A percentile compares a stretch with the other conserved stretches of the same genome.
Evolutionary conservation across 35 echinoderm and acorn worm genomes (phyloP).

Genomic region (Heliocidaris tuberculata): DNA sequence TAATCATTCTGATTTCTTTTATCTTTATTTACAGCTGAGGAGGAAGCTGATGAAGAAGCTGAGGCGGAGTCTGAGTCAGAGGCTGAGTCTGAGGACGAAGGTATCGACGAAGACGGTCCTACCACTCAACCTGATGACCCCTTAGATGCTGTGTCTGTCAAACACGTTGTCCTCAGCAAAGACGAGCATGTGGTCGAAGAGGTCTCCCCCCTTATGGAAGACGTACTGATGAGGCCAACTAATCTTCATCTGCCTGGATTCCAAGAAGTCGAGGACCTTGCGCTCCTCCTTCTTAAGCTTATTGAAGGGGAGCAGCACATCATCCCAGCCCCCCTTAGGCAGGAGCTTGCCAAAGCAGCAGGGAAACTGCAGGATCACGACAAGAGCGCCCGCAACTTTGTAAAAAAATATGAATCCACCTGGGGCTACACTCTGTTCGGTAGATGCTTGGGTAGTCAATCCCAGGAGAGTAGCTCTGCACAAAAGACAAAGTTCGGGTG

Average conservation of each 20-base stretch:
- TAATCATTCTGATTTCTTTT: neutral
- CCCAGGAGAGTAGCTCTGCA: constrained; percentile 42
- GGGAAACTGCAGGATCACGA: constrained; percentile 57
- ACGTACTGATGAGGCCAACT: constrained; percentile 47
- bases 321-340: constrained; percentile 38
- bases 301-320: constrained; percentile 49
- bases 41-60: constrained; percentile 26
- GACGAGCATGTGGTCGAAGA: constrained; percentile 54
- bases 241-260: constrained; percentile 54
- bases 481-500: constrained; percentile 68
- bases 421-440: constrained; percentile 71
- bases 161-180: constrained; percentile 42
- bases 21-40: constrained; percentile 52
- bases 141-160: constrained; percentile 1
- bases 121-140: constrained; percentile 14
- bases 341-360: constrained; percentile 41
- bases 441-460: constrained; percentile 32
- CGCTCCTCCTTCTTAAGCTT: constrained; percentile 45
- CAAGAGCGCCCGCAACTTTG: constrained; percentile 57
- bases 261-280: constrained; percentile 56
- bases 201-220: constrained; percentile 49
- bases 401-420: constrained; percentile 66
- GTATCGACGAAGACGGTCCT: constrained; percentile 30
- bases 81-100: constrained; percentile 37
- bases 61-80: constrained; percentile 3